Conservation (phyloP, 2,113 vertebrate species). For the Naja naja region DNA sequence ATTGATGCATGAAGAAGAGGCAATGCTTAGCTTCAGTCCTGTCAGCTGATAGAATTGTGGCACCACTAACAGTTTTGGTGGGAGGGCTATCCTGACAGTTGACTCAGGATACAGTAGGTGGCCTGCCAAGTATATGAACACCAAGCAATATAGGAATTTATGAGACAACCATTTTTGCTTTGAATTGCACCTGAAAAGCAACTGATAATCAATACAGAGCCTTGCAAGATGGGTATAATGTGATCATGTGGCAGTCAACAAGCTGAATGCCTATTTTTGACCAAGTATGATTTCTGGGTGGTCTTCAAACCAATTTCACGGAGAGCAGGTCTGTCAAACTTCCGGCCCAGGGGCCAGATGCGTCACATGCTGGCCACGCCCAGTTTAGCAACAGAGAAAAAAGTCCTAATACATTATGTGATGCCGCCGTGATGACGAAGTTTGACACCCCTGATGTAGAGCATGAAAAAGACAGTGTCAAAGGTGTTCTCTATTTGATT, state of each 20-base stretch:
- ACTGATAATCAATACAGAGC: background rate
- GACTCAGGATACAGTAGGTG: background rate
- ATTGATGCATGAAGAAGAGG: background rate
- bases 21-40: background rate
- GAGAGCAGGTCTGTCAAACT: background rate
- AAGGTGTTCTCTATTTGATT: background rate
- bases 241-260: background rate
- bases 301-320: background rate
- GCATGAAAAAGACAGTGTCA: background rate
- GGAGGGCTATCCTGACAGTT: background rate
- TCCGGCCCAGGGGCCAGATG: too few species aligned
- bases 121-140: background rate
- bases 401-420: too few species aligned
- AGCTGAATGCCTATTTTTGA: background rate
- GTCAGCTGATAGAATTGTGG: background rate
- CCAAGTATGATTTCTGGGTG: background rate
- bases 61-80: background rate
- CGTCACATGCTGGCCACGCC: too few species aligned
- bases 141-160: background rate
- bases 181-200: background rate
- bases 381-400: too few species aligned
- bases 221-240: background rate
- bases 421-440: too few species aligned
- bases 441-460: background rate
- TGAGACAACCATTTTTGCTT: background rate